These are phyloP conservation scores for Pristiophorus japonicus DNA, from an alignment of 2,113 vertebrate species.

Conservation along the genomic window DNA sequence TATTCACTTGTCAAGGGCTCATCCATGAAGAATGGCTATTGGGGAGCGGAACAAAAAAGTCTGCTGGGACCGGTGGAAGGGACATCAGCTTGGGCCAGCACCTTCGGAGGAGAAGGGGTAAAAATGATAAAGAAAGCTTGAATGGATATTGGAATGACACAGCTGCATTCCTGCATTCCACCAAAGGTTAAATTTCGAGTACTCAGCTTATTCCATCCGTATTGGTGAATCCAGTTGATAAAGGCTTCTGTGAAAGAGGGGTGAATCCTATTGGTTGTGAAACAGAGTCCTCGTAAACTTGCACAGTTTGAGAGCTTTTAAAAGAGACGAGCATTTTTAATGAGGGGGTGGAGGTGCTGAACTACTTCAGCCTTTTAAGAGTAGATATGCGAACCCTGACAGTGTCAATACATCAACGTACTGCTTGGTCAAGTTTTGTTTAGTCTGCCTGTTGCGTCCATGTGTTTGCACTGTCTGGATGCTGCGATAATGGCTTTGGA, in stretches of 20 bases:
- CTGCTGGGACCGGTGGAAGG: neutral
- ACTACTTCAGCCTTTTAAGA: neutral
- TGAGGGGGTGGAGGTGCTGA: neutral
- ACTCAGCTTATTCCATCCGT: neutral
- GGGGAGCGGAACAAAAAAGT: neutral
- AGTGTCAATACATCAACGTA: neutral
- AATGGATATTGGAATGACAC: neutral
- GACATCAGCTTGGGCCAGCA: neutral
- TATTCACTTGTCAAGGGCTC: neutral
- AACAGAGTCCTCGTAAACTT: neutral
- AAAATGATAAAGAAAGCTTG: neutral
- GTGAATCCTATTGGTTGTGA: neutral
- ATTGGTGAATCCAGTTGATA: neutral
- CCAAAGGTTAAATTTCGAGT: neutral
- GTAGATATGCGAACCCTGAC: neutral
- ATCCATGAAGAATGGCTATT: neutral
- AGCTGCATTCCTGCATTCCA: neutral
- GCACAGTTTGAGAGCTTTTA: neutral
- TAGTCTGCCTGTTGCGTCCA: neutral
- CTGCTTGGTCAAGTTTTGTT: neutral
- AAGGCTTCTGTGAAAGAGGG: neutral
- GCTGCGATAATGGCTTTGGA: neutral
- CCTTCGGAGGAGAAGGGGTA: neutral
- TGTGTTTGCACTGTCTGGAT: neutral
- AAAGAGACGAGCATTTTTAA: neutral